phyloP scores from a whole-genome alignment of 2,888 invertebrate genomes.

The Metellina segmentata region DNA sequence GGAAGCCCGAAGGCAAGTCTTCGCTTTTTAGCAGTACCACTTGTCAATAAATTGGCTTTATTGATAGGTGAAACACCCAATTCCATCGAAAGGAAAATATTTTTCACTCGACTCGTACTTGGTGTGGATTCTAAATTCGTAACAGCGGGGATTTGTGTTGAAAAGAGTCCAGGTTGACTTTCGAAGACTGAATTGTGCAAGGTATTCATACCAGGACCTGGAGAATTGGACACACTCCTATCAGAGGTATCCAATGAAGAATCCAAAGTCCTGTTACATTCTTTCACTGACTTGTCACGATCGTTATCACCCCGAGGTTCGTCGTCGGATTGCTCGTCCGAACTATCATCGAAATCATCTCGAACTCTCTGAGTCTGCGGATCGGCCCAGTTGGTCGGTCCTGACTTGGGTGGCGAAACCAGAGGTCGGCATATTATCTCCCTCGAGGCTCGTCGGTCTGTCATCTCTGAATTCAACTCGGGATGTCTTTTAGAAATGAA shows the following conservation, averaged over 20 bases:
- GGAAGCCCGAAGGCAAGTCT: conserved; percentile 8
- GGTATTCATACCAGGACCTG: not conserved
- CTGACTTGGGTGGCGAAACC: not conserved
- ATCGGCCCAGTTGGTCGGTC: not conserved
- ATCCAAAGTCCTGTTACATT: too few relatives aligned
- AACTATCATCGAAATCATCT: not conserved
- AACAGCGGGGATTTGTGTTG: too few relatives aligned
- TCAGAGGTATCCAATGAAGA: not conserved
- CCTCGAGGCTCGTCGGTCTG: too few relatives aligned
- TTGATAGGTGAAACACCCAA: conserved; percentile 64
- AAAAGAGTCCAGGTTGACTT: not conserved
- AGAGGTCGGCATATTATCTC: too few relatives aligned
- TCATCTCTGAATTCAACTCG: not conserved
- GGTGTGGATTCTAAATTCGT: conserved; percentile 56
- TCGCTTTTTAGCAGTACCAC: conserved; percentile 27
- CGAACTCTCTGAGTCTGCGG: not conserved
- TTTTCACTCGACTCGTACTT: not conserved
- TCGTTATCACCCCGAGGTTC: not conserved
- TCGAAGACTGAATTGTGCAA: not conserved
- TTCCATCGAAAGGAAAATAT: conserved; percentile 6
- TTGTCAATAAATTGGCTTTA: conserved; percentile 44
- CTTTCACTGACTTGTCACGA: not conserved
- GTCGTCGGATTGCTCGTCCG: not conserved
- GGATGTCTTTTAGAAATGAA: not conserved
- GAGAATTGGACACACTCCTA: not conserved